Percentiles rank a stretch among this genome's conserved stretches.
phyloP scores from a whole-genome alignment of 35 echinoderm and acorn worm genomes.

The Lytechinus pictus region DNA sequence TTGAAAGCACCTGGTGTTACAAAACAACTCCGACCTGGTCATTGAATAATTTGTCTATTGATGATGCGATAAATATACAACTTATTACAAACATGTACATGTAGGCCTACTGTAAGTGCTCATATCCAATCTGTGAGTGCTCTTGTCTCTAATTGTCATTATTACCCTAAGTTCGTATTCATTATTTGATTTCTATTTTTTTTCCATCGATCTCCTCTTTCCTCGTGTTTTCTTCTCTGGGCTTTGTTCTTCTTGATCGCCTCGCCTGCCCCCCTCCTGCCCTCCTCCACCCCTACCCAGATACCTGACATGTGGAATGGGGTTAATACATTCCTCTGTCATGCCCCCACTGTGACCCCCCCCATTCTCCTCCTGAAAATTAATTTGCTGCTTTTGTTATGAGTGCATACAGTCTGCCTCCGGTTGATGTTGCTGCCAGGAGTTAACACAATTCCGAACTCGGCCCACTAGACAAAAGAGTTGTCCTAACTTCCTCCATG shows the following conservation, averaged over 20 bases:
- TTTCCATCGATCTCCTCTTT: neutral
- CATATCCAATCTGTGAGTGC: too few relatives aligned
- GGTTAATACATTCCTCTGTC: neutral
- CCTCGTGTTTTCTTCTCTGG: neutral
- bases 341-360: neutral
- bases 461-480: neutral
- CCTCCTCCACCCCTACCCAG: neutral
- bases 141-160: too few relatives aligned
- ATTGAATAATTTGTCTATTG: too few relatives aligned
- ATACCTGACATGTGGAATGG: neutral
- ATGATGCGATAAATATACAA: too few relatives aligned
- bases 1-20: too few relatives aligned
- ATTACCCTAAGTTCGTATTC: too few relatives aligned
- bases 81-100: too few relatives aligned
- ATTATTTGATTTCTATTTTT: too few relatives aligned
- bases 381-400: neutral
- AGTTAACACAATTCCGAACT: neutral
- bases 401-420: neutral
- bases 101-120: too few relatives aligned
- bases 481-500: neutral
- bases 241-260: neutral
- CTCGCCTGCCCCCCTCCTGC: neutral
- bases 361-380: neutral
- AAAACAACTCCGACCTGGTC: too few relatives aligned
- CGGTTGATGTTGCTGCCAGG: neutral